Base-by-base conservation (phyloP, 2,888 invertebrate genomes). In the Synergus japonicus region DNA sequence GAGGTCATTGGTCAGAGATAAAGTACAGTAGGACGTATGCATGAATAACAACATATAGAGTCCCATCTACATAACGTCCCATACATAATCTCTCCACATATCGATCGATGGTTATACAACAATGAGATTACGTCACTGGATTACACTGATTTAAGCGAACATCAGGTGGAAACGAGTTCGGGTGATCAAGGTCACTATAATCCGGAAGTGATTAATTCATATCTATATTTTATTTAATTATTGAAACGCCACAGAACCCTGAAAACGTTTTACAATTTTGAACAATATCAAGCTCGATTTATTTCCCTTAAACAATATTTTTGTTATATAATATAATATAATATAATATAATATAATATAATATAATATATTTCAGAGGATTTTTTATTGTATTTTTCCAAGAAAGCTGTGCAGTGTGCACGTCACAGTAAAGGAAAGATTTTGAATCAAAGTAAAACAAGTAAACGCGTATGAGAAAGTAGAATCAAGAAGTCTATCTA, bases 21-120 rank as follows among this genome's bases (percentile, higher is more conserved):
- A 54, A 8, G 8, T 54, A 7, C 15, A 2, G 15, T 15, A 5
- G 15, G 2, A n/a, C n/a, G 3, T 37, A 37, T 22, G 3, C 15
- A 8, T 41, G 44, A 22, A 46, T 44, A 9, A 3, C 18, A 9
- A 0, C 18, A 2, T 18, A 4, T 1, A 58, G 9, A 18, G 58
- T 58, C 4, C 18, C 10, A n/a, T 18, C 4, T 37, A 37, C 37
- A 37, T 37, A 37, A 37, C 37, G 37, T 37, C 37, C 5, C 37
- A 37, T 37, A 37, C 37, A 37, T 37, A 37, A 37, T 37, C 37
- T 37, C 7, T 65, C 12, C 37, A 37, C 15, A 37, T 18, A 18
- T 13, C 44, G 10, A 73, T 13, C 49, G 15, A 73, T 15, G 49
- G 29, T 73, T 73, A 49, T 73, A 49, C 15, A 73, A 49, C 10